Evolutionary conservation across 2,888 invertebrate genomes (phyloP).

Genomic region (Cylindroiulus punctatus): DNA sequence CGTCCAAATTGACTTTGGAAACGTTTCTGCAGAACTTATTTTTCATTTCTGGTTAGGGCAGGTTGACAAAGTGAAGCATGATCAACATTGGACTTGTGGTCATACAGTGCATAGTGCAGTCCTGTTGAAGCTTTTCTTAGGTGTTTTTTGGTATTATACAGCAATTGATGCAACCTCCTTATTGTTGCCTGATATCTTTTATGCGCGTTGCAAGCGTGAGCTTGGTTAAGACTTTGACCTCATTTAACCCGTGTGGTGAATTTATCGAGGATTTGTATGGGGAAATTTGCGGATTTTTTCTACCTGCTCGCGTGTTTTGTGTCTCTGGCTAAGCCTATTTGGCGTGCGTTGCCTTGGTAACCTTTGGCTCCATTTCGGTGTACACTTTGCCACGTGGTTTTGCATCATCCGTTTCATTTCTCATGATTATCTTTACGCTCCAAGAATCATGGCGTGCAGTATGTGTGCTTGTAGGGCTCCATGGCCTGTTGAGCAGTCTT

Average conservation of each 20-base stretch:
- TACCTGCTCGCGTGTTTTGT: conserved; percentile 18
- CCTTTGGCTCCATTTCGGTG: not conserved
- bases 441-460: not conserved
- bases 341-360: conserved; percentile 42
- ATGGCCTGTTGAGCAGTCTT: conserved; percentile 6
- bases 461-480: not conserved
- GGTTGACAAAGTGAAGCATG: too few species aligned
- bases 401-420: conserved; percentile 30
- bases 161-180: not conserved
- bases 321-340: not conserved
- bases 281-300: conserved; percentile 5
- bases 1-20: too few species aligned
- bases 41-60: too few species aligned
- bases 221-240: conserved; percentile 6
- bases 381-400: conserved; percentile 47
- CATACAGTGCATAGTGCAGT: too few species aligned
- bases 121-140: too few species aligned
- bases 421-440: conserved; percentile 36
- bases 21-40: too few species aligned
- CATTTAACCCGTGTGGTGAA: not conserved
- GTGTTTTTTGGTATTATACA: too few species aligned
- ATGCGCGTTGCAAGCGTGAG: not conserved
- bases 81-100: too few species aligned
- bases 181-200: too few species aligned
- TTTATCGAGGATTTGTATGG: not conserved